Percentiles rank a stretch among this genome's conserved stretches.
Evolutionary conservation across 2,888 invertebrate genomes (phyloP).

Genomic region (Trachelus tabidus): DNA sequence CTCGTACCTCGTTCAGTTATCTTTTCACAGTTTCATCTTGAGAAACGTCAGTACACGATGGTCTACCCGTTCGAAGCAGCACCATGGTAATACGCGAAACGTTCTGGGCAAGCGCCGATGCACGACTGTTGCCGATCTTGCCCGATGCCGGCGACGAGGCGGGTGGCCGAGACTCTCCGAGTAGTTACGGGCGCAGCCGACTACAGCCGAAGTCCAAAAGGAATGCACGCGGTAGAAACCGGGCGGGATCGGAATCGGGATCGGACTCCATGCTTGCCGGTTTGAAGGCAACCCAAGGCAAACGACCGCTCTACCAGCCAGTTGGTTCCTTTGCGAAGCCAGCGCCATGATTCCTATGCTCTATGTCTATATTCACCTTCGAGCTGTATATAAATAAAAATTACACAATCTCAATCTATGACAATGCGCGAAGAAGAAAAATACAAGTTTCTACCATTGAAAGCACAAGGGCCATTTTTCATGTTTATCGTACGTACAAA

Average conservation of each 20-base stretch:
- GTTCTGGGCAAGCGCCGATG: conserved; percentile 50
- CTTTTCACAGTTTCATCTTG: conserved; percentile 4
- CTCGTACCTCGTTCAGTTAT: background rate
- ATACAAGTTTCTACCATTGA: background rate
- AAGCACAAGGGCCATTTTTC: background rate
- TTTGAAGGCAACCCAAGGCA: conserved; percentile 63
- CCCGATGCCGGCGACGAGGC: conserved; percentile 36
- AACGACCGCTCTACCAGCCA: conserved; percentile 57
- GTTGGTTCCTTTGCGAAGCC: conserved; percentile 42
- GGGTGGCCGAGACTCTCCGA: conserved; percentile 26
- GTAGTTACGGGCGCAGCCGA: background rate
- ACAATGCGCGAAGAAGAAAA: background rate
- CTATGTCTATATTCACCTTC: background rate
- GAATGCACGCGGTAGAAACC: conserved; percentile 63
- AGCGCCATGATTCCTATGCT: conserved; percentile 12
- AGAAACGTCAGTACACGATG: conserved; percentile 4
- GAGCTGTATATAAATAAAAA: background rate
- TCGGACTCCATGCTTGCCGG: conserved; percentile 50
- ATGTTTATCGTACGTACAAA: background rate
- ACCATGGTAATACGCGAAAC: conserved; percentile 13
- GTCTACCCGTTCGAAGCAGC: background rate
- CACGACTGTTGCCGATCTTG: conserved; percentile 54
- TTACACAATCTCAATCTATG: background rate
- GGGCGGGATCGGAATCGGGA: conserved; percentile 62
- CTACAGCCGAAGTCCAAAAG: conserved; percentile 27